Evolutionary conservation across 2,888 invertebrate species (phyloP), one percentile per base, ranked within the genome.

Genomic region (Blastobasis adustella): DNA sequence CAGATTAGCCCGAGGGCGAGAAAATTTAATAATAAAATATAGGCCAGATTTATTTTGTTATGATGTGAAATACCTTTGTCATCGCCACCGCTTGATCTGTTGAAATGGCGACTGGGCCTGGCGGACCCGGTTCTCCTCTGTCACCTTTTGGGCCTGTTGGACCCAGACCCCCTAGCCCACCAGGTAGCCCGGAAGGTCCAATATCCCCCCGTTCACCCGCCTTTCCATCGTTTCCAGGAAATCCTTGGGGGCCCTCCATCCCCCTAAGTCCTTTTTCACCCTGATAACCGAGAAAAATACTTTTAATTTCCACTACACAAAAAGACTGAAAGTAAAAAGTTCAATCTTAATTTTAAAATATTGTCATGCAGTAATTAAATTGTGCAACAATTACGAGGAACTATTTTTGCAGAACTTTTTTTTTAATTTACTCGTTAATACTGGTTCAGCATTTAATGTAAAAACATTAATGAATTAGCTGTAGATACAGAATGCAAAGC

Each of bases 41-140:
- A 3, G 23, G 23, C 23, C 23, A 23, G 2, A 23, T 23, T 23
- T 23, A 23, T 23, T 23, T 23, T 23, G 23, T 23, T 23, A 3
- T 23, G 23, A 23, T 23, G 23, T 23, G 23, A 40, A 10, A 39
- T 67, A 85, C 88, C 79, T 87, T 90, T 4, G 92, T 91, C 63
- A 93, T 83, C 44, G 92, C 76, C 57, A 90, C 81, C 50, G 90
- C 90, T 65, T 90, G 91, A 55, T 92, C 90, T 59, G 89, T 90
- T 0, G 91, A 90, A 63, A 91, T 82, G 40, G 91, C 90, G 1
- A 88, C 77, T 38, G 91, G 90, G 5, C 93, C 94, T 1, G 94
- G 92, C 3, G 93, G 92, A 7, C 94, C 94, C 7, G 92, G 89
- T 10, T 93, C 92, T 1, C 94, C 95, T 54, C 91, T 89, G 52